Evolutionary conservation across 1,140 invertebrate genomes (phyloP).

Genomic region (Aphis gossypii): DNA sequence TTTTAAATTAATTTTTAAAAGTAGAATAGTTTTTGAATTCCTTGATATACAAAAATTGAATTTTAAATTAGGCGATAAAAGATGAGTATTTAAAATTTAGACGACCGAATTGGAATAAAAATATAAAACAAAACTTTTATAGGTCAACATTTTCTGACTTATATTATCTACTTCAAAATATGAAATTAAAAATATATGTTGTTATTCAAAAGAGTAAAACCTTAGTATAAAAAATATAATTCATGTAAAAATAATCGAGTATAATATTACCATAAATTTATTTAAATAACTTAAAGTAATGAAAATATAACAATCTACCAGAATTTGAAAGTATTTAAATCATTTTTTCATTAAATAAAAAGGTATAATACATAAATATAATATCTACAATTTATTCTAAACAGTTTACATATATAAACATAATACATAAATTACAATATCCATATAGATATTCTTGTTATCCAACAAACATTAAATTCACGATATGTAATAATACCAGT

Average conservation of each 20-base stretch:
- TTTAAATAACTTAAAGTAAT: not conserved
- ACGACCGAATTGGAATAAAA: too few species aligned
- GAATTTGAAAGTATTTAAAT: not conserved
- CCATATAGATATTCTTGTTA: not conserved
- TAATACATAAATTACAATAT: not conserved
- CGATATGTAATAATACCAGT: not conserved
- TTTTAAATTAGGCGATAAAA: too few species aligned
- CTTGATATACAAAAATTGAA: too few species aligned
- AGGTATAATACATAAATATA: not conserved
- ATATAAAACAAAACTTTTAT: too few species aligned
- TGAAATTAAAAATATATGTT: too few species aligned
- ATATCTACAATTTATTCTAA: not conserved
- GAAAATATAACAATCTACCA: not conserved
- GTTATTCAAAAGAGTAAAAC: too few species aligned
- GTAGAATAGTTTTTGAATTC: too few species aligned
- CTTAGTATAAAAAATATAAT: not conserved
- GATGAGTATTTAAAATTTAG: too few species aligned
- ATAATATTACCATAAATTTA: not conserved
- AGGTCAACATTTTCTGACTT: too few species aligned
- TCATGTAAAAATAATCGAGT: not conserved
- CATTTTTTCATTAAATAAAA: slow-evolving; percentile 6
- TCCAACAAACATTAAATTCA: not conserved
- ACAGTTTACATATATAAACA: too few species aligned
- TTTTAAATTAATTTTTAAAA: too few species aligned
- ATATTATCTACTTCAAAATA: too few species aligned